Conservation (phyloP, 2,113 vertebrate species). For the Rhynchopsitta pachyrhyncha region DNA sequence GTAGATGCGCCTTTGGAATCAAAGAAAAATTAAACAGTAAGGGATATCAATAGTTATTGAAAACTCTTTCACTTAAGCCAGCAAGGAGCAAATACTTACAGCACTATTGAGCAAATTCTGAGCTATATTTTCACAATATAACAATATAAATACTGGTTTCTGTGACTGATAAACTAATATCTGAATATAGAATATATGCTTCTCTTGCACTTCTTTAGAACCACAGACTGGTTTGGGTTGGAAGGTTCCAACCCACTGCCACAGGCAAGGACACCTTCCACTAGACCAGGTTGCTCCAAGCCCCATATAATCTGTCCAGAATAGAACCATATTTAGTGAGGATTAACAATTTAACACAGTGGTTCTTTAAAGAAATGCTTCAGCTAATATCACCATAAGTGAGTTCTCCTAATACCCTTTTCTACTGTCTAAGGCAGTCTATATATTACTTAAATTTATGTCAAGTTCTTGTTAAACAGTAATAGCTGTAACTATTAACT, state of each 20-base stretch:
- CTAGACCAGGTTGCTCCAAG: neutral
- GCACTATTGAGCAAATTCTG: slow-evolving; percentile 18
- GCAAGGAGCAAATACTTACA: slow-evolving; percentile 28
- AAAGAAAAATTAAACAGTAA: slow-evolving; percentile 42
- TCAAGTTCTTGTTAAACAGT: neutral
- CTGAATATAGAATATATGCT: neutral
- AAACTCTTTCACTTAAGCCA: slow-evolving; percentile 54
- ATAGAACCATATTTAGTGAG: neutral
- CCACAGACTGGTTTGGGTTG: neutral
- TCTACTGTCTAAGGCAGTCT: neutral
- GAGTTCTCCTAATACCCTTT: neutral
- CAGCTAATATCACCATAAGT: neutral
- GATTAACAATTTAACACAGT: neutral
- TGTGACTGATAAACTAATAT: neutral
- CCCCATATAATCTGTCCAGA: neutral
- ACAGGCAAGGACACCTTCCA: neutral
- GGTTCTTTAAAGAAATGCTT: neutral
- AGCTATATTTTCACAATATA: slow-evolving; percentile 30
- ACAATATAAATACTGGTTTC: slow-evolving; percentile 56
- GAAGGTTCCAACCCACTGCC: neutral
- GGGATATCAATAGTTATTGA: neutral
- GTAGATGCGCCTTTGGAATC: neutral
- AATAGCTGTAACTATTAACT: neutral
- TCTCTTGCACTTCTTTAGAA: neutral
- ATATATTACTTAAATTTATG: neutral